phyloP scores from a whole-genome alignment of 2,888 invertebrate genomes.

The Atherix ibis region DNA sequence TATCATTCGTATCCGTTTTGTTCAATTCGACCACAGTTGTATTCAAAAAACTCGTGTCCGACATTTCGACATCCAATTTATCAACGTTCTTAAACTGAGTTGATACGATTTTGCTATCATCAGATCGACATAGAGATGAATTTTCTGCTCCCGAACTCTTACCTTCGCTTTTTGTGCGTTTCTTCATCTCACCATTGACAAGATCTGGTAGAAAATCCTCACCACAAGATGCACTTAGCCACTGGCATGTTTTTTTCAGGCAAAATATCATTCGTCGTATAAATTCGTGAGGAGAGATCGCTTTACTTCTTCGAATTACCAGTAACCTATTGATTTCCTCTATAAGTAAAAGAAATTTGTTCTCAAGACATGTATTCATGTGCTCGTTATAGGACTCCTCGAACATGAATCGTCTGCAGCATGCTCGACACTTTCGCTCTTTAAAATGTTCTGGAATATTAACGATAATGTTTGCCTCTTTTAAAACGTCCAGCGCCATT shows the following conservation, averaged over 20 bases:
- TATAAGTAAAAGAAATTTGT: constrained; percentile 24
- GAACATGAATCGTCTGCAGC: constrained; percentile 29
- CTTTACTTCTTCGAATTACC: constrained; percentile 23
- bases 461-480: constrained; percentile 24
- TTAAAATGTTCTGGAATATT: constrained; percentile 28
- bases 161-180: constrained; percentile 12
- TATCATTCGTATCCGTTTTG: not conserved
- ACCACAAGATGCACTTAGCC: constrained; percentile 25
- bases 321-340: constrained; percentile 24
- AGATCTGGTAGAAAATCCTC: constrained; percentile 24
- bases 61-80: not conserved
- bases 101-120: constrained; percentile 6
- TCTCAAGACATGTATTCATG: constrained; percentile 26
- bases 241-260: constrained; percentile 26
- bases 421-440: constrained; percentile 29
- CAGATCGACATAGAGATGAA: constrained; percentile 12
- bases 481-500: constrained; percentile 24
- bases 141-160: constrained; percentile 13
- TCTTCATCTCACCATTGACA: constrained; percentile 9
- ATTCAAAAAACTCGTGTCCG: not conserved
- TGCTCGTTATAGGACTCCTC: constrained; percentile 28
- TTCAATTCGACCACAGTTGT: too few species aligned
- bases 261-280: constrained; percentile 30
- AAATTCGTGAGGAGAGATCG: constrained; percentile 30
- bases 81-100: not conserved